Percentiles rank a stretch among this genome's conserved stretches.
phyloP scores from a whole-genome alignment of 2,797 vertebrate genomes.

The Tympanoctomys barrerae region DNA sequence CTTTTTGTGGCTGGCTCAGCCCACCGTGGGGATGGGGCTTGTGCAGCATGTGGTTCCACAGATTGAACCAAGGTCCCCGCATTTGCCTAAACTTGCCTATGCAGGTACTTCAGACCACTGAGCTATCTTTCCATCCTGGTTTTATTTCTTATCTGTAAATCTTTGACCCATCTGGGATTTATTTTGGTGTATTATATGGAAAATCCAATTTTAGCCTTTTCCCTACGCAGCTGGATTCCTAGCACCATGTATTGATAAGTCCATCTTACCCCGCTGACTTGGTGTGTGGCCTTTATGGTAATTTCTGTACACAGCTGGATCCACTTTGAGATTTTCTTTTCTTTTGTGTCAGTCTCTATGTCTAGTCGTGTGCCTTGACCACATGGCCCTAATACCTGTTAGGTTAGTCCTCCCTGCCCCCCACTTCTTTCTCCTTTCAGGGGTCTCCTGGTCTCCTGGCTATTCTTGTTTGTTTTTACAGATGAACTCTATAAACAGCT shows the following conservation, averaged over 20 bases:
- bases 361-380: neutral
- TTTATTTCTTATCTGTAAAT: constrained; percentile 2
- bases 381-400: neutral
- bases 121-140: no score
- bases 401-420: neutral
- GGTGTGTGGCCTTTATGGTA: neutral
- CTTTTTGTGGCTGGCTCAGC: no score
- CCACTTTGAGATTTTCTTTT: neutral
- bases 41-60: no score
- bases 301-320: neutral
- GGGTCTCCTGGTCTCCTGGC: neutral
- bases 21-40: no score
- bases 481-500: neutral
- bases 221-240: neutral
- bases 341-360: neutral
- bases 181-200: neutral
- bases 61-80: no score
- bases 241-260: neutral
- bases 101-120: no score
- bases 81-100: no score
- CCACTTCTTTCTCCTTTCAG: neutral
- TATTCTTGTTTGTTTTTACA: neutral
- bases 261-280: neutral
- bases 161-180: neutral
- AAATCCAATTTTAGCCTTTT: neutral